Conservation (phyloP, 2,888 invertebrate species). For the Timandra comae region DNA sequence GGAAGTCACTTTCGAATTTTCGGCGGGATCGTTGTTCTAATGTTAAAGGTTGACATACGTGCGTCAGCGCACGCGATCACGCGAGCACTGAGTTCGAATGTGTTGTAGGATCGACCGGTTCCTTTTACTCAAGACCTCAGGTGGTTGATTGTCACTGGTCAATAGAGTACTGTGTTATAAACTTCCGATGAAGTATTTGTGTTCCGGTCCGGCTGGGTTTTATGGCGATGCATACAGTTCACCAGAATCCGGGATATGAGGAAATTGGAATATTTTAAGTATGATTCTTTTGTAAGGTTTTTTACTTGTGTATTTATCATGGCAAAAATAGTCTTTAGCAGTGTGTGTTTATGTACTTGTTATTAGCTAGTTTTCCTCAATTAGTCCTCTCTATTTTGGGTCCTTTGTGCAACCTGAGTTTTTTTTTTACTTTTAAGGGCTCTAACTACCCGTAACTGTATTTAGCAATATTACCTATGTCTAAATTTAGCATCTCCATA, state of each 20-base stretch:
- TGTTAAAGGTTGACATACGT: slow-evolving; percentile 31
- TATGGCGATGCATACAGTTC: slow-evolving; percentile 20
- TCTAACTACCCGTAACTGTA: too few species aligned
- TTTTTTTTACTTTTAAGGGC: too few species aligned
- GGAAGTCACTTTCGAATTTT: slow-evolving; percentile 32
- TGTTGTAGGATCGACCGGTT: slow-evolving; percentile 28
- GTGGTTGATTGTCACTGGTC: slow-evolving; percentile 41
- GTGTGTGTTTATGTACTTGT: too few species aligned
- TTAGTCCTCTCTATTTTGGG: too few species aligned
- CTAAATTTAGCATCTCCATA: too few species aligned
- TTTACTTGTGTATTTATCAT: too few species aligned
- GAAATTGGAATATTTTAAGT: too few species aligned
- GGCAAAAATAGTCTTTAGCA: too few species aligned
- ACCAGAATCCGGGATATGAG: slow-evolving; percentile 11
- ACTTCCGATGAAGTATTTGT: slow-evolving; percentile 60
- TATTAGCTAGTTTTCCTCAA: too few species aligned
- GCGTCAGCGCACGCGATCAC: slow-evolving; percentile 40
- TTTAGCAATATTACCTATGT: too few species aligned
- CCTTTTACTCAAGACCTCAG: slow-evolving; percentile 58
- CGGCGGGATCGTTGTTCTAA: slow-evolving; percentile 39
- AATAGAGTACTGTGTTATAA: slow-evolving; percentile 32
- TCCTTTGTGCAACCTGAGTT: too few species aligned
- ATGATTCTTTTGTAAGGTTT: too few species aligned
- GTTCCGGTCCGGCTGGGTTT: slow-evolving; percentile 60
- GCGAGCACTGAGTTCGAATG: slow-evolving; percentile 51